Evolutionary conservation across 2,888 invertebrate species (phyloP).

Genomic region (Phania funesta): DNA sequence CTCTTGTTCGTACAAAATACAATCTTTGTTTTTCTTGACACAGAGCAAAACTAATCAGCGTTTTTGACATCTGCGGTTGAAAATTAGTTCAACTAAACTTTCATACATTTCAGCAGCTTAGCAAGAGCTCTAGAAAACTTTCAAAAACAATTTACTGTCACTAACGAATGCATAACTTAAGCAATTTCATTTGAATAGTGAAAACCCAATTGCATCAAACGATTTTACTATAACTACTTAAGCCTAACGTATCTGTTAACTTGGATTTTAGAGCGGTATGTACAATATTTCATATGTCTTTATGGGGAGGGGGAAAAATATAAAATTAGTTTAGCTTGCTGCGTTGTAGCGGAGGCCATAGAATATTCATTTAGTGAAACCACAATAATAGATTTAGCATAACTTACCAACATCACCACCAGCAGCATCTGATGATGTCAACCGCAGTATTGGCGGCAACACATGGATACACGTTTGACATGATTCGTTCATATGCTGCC

Average conservation of each 20-base stretch:
- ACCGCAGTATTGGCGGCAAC: slow-evolving; percentile 62
- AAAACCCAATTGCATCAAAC: neutral
- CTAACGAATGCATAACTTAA: neutral
- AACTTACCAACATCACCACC: slow-evolving; percentile 30
- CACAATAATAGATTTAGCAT: slow-evolving; percentile 60
- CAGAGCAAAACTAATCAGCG: too few relatives aligned
- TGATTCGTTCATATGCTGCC: slow-evolving; percentile 47
- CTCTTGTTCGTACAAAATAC: too few relatives aligned
- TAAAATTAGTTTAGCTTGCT: slow-evolving; percentile 25
- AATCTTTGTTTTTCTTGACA: too few relatives aligned
- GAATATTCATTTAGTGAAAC: slow-evolving; percentile 44
- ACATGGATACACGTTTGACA: slow-evolving; percentile 56
- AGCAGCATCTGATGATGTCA: slow-evolving; percentile 46
- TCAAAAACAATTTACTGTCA: too few relatives aligned
- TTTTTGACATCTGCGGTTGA: too few relatives aligned
- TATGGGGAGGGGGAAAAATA: neutral
- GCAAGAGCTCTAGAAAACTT: too few relatives aligned
- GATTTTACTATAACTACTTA: neutral
- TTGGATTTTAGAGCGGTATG: neutral
- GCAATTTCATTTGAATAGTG: neutral
- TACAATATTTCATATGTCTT: too few relatives aligned
- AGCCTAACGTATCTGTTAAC: neutral
- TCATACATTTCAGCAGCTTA: too few relatives aligned
- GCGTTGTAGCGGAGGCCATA: slow-evolving; percentile 1
- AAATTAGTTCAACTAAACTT: too few relatives aligned